phyloP scores from a whole-genome alignment of 2,888 invertebrate genomes.

The Monochamus alternatus region DNA sequence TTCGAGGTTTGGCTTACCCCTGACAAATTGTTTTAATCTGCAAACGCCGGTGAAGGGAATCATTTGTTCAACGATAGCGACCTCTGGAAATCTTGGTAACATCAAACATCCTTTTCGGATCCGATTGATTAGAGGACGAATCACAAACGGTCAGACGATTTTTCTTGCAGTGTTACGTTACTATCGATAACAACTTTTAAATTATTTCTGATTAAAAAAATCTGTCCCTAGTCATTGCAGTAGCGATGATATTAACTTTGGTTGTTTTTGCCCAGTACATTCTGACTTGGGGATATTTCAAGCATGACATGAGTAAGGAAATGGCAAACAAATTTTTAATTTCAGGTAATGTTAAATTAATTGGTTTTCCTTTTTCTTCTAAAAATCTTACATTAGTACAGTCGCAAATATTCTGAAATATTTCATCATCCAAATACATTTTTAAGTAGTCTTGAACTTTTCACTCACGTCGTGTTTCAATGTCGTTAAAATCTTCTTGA shows the following conservation, averaged over 20 bases:
- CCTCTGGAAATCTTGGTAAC: background rate
- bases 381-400: slow-evolving; percentile 30
- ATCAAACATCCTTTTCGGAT: background rate
- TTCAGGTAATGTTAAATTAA: slow-evolving; percentile 19
- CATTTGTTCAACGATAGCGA: background rate
- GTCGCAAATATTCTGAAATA: slow-evolving; percentile 21
- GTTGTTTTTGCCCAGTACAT: slow-evolving; percentile 47
- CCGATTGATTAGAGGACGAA: too few relatives aligned
- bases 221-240: slow-evolving; percentile 36
- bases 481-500: background rate
- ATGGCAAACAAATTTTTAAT: slow-evolving; percentile 40
- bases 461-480: background rate
- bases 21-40: slow-evolving; percentile 12
- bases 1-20: background rate
- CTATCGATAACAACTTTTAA: slow-evolving; percentile 43
- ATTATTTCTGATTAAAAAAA: slow-evolving; percentile 30
- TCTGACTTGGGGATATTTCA: slow-evolving; percentile 42
- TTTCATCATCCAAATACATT: slow-evolving; percentile 19
- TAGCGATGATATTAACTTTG: slow-evolving; percentile 34
- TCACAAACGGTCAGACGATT: background rate
- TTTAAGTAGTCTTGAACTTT: slow-evolving; percentile 14
- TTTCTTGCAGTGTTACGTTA: slow-evolving; percentile 18
- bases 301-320: slow-evolving; percentile 42
- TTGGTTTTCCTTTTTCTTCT: slow-evolving; percentile 8
- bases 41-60: slow-evolving; percentile 2